Evolutionary conservation across 2,888 invertebrate species (phyloP).

Genomic region (Clitarchus hookeri): DNA sequence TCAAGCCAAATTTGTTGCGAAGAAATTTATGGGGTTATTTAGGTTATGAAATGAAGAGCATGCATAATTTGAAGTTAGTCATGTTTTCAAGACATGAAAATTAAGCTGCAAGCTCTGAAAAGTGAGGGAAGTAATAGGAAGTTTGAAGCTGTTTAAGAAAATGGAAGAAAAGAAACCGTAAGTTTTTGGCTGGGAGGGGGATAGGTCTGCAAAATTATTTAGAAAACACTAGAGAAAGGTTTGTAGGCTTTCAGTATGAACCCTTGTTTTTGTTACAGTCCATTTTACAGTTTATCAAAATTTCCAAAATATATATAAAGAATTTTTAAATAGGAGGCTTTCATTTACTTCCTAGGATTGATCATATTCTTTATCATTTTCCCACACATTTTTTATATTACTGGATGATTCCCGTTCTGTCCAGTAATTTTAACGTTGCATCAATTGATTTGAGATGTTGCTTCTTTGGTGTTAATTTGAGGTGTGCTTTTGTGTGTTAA

Average conservation of each 20-base stretch:
- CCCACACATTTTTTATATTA: neutral
- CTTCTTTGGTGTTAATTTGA: too few relatives aligned
- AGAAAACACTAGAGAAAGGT: neutral
- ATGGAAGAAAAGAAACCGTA: constrained; percentile 32
- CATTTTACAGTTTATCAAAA: neutral
- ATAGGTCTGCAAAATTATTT: neutral
- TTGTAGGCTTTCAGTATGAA: neutral
- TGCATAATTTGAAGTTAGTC: constrained; percentile 32
- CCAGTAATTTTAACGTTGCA: too few relatives aligned
- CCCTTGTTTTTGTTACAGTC: neutral
- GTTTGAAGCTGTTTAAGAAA: constrained; percentile 29
- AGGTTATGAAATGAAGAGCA: constrained; percentile 24
- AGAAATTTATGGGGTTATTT: constrained; percentile 30
- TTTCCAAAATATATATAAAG: neutral
- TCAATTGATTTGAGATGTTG: too few relatives aligned
- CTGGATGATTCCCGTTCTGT: too few relatives aligned
- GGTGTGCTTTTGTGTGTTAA: too few relatives aligned
- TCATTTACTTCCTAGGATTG: neutral
- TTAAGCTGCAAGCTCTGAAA: constrained; percentile 33
- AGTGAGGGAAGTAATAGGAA: constrained; percentile 30
- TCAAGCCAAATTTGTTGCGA: constrained; percentile 34
- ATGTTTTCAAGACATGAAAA: constrained; percentile 33
- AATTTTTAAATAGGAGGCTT: neutral
- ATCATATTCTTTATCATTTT: constrained; percentile 37
- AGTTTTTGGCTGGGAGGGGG: constrained; percentile 29